phyloP scores from a whole-genome alignment of 2,113 vertebrate genomes.

The Vimba vimba region DNA sequence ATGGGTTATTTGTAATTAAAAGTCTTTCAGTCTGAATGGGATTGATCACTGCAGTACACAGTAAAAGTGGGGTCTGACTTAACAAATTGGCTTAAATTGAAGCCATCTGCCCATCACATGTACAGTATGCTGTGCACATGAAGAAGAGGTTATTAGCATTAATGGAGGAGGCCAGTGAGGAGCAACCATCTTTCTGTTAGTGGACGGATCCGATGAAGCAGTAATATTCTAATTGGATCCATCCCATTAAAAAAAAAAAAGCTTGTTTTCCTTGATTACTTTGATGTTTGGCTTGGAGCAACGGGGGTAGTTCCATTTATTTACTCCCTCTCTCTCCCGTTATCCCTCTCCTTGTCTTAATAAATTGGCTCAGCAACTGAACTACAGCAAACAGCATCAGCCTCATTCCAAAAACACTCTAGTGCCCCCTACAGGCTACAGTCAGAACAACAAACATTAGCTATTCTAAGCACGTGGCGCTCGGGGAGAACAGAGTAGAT shows the following conservation, averaged over 20 bases:
- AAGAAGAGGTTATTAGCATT: constrained; percentile 35
- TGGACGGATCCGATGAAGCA: constrained; percentile 70
- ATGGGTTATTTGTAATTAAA: neutral
- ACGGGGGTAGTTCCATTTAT: constrained; percentile 79
- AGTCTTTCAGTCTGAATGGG: neutral
- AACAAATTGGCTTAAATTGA: neutral
- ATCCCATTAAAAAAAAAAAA: constrained; percentile 78
- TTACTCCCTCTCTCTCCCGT: constrained; percentile 57
- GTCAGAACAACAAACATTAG: constrained; percentile 52
- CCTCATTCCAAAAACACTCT: constrained; percentile 69
- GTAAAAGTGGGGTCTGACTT: constrained; percentile 9
- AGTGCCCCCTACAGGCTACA: constrained; percentile 77
- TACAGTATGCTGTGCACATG: neutral
- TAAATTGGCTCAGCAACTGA: constrained; percentile 80
- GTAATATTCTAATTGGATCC: constrained; percentile 82
- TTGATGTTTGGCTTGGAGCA: constrained; percentile 80
- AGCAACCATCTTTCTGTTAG: constrained; percentile 27
- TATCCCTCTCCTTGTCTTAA: constrained; percentile 47
- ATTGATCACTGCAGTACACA: neutral
- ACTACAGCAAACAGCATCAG: constrained; percentile 79
- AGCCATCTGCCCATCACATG: neutral
- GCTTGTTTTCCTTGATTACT: constrained; percentile 84
- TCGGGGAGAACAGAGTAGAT: constrained; percentile 60
- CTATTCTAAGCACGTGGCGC: constrained; percentile 64
- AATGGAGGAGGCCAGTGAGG: constrained; percentile 19